These are phyloP conservation scores for Chelonus formosanus DNA, from an alignment of 2,888 invertebrate genomes.

Conservation along the genomic window DNA sequence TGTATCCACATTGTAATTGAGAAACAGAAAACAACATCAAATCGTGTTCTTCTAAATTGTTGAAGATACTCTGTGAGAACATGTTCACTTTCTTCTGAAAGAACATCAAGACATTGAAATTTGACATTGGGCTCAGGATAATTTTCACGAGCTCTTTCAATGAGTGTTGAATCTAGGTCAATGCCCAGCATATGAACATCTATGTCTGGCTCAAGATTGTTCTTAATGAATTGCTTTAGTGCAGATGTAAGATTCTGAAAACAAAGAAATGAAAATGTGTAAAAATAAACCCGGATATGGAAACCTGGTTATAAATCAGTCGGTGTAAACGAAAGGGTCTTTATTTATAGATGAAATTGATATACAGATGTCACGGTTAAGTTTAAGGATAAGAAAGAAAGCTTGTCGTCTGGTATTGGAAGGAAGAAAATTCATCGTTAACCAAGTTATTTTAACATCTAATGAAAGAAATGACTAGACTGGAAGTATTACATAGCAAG, in stretches of 20 bases:
- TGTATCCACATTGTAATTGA: constrained; percentile 94
- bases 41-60: constrained; percentile 64
- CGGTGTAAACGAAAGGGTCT: background rate
- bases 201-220: constrained; percentile 60
- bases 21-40: constrained; percentile 80
- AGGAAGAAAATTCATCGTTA: constrained; percentile 10
- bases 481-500: constrained; percentile 12
- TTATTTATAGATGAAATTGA: constrained; percentile 25
- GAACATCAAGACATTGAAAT: constrained; percentile 72
- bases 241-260: constrained; percentile 73
- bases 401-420: background rate
- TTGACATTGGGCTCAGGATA: constrained; percentile 64
- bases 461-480: background rate
- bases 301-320: constrained; percentile 22
- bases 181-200: constrained; percentile 71
- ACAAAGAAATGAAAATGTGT: constrained; percentile 23
- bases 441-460: constrained; percentile 11
- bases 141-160: constrained; percentile 72
- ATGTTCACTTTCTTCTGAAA: constrained; percentile 52
- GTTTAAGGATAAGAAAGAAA: constrained; percentile 12
- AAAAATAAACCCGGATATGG: constrained; percentile 5
- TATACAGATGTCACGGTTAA: constrained; percentile 10
- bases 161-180: constrained; percentile 78
- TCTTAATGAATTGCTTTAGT: constrained; percentile 68
- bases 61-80: constrained; percentile 67